Evolutionary conservation across 2,113 vertebrate species (phyloP).

Genomic region (Microcebus ravelobensis): DNA sequence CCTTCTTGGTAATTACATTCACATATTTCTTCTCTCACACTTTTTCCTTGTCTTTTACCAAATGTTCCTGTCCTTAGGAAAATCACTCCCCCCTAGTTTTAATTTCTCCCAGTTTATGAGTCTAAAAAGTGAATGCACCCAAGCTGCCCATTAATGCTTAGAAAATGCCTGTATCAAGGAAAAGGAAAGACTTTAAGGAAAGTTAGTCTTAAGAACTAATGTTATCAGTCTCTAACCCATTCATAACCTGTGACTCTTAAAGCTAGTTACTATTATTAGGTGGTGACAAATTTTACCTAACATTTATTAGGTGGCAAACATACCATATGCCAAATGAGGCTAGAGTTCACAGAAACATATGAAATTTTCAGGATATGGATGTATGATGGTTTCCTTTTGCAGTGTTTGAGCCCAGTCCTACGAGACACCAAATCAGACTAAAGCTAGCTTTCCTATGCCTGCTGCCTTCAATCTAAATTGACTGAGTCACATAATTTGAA

Average conservation of each 20-base stretch:
- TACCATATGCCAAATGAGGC: not conserved
- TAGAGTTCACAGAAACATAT: not conserved
- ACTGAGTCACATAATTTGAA: slow-evolving; percentile 52
- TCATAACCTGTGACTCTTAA: slow-evolving; percentile 36
- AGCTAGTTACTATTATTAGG: slow-evolving; percentile 24
- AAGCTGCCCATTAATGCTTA: not conserved
- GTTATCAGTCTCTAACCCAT: slow-evolving; percentile 1
- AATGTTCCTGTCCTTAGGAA: slow-evolving; percentile 34
- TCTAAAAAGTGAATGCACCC: not conserved
- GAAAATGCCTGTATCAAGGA: slow-evolving; percentile 26
- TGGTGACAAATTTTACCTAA: not conserved
- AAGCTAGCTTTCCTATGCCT: not conserved
- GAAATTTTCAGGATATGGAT: slow-evolving; percentile 3
- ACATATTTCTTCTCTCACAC: not conserved
- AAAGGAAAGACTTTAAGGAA: slow-evolving; percentile 47
- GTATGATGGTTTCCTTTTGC: not conserved
- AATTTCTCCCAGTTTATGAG: slow-evolving; percentile 41
- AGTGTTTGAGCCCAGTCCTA: not conserved
- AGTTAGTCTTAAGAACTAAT: slow-evolving; percentile 24
- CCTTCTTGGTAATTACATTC: slow-evolving; percentile 42
- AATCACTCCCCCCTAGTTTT: not conserved
- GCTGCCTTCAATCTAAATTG: slow-evolving; percentile 34
- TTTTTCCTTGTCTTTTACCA: slow-evolving; percentile 24
- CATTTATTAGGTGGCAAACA: not conserved
- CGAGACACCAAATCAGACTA: slow-evolving; percentile 36